Conservation (phyloP, 2,888 invertebrate genomes). For the Heliconius ismenius region DNA sequence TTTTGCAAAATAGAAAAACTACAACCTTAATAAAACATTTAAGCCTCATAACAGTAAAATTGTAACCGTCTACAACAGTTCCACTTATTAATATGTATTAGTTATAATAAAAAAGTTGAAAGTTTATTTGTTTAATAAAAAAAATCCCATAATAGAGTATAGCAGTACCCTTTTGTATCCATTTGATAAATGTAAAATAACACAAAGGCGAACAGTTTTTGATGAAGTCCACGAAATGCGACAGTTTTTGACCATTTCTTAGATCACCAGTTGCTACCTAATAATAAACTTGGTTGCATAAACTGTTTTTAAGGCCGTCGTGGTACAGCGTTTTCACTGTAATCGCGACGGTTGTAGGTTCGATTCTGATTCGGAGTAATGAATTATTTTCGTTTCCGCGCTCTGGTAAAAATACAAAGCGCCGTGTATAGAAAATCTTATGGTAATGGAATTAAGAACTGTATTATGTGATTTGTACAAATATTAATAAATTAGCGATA, state of each 20-base stretch:
- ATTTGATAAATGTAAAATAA: constrained; percentile 8
- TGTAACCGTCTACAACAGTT: neutral
- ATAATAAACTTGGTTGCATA: neutral
- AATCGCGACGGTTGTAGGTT: neutral
- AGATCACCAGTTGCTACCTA: constrained; percentile 3
- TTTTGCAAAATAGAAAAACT: too few species aligned
- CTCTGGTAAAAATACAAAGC: neutral
- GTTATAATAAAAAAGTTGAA: neutral
- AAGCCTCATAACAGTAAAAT: neutral
- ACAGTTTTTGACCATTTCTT: neutral
- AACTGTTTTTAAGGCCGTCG: neutral
- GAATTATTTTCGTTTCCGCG: neutral
- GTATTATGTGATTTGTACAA: too few species aligned
- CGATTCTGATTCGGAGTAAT: neutral
- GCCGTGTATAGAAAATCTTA: neutral
- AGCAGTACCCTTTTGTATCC: neutral
- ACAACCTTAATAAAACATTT: too few species aligned
- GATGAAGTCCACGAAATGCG: constrained; percentile 2
- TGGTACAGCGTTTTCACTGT: too few species aligned
- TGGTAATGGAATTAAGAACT: too few species aligned
- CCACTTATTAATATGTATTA: neutral
- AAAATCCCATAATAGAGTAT: neutral
- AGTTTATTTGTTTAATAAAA: constrained; percentile 6
- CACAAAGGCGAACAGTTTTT: constrained; percentile 7
- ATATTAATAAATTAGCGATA: neutral